Evolutionary conservation across 2,888 invertebrate species (phyloP).

Genomic region (Rambutsinella grinnellia): DNA sequence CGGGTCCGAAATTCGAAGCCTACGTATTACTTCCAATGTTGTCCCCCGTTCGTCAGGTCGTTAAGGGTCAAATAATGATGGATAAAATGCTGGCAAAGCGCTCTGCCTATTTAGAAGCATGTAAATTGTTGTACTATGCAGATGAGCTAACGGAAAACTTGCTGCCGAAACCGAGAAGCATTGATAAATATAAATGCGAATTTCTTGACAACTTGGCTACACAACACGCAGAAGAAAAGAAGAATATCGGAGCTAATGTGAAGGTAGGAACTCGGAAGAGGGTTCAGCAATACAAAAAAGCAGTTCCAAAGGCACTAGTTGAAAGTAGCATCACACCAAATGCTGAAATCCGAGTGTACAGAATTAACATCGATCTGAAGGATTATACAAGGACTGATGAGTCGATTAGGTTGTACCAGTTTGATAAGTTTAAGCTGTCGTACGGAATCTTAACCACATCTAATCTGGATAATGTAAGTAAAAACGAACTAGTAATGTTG

Average conservation of each 20-base stretch:
- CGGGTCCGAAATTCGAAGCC: constrained; percentile 69
- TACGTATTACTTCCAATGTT: constrained; percentile 82
- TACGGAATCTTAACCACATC: constrained; percentile 29
- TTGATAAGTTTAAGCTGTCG: constrained; percentile 3
- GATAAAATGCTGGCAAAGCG: constrained; percentile 80
- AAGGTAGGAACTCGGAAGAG: constrained; percentile 42
- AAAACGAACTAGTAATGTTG: too few species aligned
- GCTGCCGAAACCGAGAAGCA: constrained; percentile 73
- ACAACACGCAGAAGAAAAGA: constrained; percentile 11
- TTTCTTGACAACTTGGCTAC: constrained; percentile 29
- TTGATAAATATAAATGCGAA: constrained; percentile 16
- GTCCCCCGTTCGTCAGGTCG: constrained; percentile 79
- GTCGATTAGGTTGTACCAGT: constrained; percentile 13
- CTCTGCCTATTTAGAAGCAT: constrained; percentile 84
- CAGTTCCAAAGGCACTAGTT: neutral
- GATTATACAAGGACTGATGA: neutral
- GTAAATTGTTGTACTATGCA: constrained; percentile 77
- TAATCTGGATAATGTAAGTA: constrained; percentile 9
- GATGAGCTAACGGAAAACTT: constrained; percentile 80
- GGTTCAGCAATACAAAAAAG: constrained; percentile 48
- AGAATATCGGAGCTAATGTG: neutral
- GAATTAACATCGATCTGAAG: constrained; percentile 11
- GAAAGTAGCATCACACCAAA: neutral
- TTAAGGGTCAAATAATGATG: constrained; percentile 76
- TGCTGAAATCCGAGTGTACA: constrained; percentile 9